phyloP scores from a whole-genome alignment of 1,140 invertebrate species.

The Rhynchophorus ferrugineus region DNA sequence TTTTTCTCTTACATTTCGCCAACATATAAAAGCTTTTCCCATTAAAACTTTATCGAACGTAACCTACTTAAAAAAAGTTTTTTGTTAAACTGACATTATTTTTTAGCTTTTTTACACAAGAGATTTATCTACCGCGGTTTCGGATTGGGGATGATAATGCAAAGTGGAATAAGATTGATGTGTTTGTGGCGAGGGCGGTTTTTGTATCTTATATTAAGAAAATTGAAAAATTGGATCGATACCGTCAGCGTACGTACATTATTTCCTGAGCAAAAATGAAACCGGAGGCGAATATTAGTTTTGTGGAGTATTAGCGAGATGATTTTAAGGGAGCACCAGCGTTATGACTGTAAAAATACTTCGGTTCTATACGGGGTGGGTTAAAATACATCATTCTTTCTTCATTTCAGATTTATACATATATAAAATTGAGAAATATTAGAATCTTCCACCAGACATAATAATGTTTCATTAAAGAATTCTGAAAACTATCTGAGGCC shows the following conservation, averaged over 20 bases:
- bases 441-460: no score
- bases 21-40: background rate
- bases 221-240: conserved; percentile 22
- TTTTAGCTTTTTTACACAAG: conserved; percentile 14
- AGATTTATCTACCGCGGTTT: conserved; percentile 17
- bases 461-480: no score
- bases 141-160: conserved; percentile 21
- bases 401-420: no score
- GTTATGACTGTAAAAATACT: no score
- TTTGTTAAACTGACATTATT: conserved; percentile 13
- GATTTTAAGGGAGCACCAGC: no score
- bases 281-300: background rate
- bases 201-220: conserved; percentile 19
- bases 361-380: no score
- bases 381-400: no score
- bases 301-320: background rate
- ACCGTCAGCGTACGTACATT: background rate
- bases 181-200: conserved; percentile 14
- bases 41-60: background rate
- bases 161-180: conserved; percentile 24
- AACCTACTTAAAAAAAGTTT: conserved; percentile 5
- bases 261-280: background rate
- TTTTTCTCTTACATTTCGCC: background rate
- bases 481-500: no score
- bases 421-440: no score